Conservation (phyloP, 2,113 vertebrate genomes). For the Lipotes vexillifer region DNA sequence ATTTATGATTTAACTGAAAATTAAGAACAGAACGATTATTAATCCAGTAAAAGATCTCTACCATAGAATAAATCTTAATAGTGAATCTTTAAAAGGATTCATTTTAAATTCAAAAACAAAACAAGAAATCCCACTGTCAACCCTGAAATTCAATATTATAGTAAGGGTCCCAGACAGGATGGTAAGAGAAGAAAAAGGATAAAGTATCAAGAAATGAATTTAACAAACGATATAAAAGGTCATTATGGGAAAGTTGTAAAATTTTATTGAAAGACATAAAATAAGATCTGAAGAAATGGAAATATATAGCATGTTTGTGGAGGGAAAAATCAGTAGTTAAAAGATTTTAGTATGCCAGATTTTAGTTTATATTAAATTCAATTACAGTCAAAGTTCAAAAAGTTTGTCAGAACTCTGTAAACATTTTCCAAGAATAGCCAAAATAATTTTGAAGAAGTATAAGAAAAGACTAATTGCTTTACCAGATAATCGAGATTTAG, state of each 20-base stretch:
- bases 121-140: background rate
- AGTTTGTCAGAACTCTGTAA: background rate
- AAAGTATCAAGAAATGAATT: background rate
- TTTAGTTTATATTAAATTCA: background rate
- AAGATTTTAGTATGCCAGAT: background rate
- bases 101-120: background rate
- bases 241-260: background rate
- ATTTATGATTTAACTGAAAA: background rate
- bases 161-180: background rate
- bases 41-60: background rate
- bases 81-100: background rate
- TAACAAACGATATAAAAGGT: background rate
- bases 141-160: background rate
- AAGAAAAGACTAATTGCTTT: background rate
- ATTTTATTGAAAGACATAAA: background rate
- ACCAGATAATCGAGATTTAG: background rate
- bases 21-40: background rate
- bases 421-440: background rate
- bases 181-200: background rate
- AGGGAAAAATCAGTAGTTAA: background rate
- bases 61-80: background rate
- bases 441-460: background rate
- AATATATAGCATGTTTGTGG: background rate
- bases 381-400: background rate
- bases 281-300: background rate